Percentiles rank a stretch among this genome's conserved stretches.
phyloP scores from a whole-genome alignment of 1,140 invertebrate genomes.

The Druon quercuslanigerum region DNA sequence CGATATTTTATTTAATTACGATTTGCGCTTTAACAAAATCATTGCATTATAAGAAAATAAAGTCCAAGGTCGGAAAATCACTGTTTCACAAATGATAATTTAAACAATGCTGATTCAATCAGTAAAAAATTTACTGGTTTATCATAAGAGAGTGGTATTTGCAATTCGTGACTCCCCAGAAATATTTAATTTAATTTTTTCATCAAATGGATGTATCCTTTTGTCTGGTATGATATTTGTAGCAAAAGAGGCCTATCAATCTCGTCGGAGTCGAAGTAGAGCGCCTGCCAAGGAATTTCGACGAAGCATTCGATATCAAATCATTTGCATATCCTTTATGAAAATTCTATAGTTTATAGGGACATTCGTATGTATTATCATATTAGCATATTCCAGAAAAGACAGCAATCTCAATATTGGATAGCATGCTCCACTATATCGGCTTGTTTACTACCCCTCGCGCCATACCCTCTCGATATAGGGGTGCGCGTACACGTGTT shows the following conservation, averaged over 20 bases:
- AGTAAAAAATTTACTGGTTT: too few relatives aligned
- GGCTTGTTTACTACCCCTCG: constrained; percentile 72
- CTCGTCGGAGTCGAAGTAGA: background rate
- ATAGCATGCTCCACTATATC: constrained; percentile 68
- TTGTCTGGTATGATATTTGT: background rate
- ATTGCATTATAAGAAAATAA: too few relatives aligned
- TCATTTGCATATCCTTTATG: constrained; percentile 76
- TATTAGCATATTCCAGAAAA: constrained; percentile 75
- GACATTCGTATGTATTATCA: constrained; percentile 76
- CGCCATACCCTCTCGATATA: constrained; percentile 51
- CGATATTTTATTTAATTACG: too few relatives aligned
- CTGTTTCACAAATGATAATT: too few relatives aligned
- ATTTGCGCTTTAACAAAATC: too few relatives aligned
- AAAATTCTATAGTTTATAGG: constrained; percentile 77
- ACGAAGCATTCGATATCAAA: constrained; percentile 70
- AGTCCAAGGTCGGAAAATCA: too few relatives aligned
- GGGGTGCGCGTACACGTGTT: constrained; percentile 60
- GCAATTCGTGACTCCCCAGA: too few relatives aligned
- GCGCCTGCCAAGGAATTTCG: constrained; percentile 32
- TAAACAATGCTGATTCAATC: too few relatives aligned
- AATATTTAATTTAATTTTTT: too few relatives aligned
- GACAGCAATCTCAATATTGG: constrained; percentile 76
- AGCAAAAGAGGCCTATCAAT: background rate
- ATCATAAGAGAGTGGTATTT: too few relatives aligned
- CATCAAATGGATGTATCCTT: too few relatives aligned